A percentile compares a stretch with the other conserved stretches of the same genome.
Evolutionary conservation across 1,140 invertebrate species (phyloP).

Genomic region (Chymomyza costata): DNA sequence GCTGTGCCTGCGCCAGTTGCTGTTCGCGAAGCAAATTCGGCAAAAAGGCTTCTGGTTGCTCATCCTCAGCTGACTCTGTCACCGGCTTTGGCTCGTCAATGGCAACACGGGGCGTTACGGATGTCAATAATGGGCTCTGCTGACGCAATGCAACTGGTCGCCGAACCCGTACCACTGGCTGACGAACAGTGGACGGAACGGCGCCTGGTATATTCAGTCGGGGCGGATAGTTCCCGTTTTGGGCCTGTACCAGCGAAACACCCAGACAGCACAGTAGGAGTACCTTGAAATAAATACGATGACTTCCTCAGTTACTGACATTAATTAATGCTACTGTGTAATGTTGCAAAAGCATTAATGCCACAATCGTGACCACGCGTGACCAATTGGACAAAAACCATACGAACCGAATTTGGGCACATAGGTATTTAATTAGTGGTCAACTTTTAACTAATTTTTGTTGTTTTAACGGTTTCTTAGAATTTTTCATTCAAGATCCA

Average conservation of each 20-base stretch:
- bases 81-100: constrained; percentile 78
- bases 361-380: constrained; percentile 6
- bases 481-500: too few species aligned
- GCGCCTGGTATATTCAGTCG: constrained; percentile 79
- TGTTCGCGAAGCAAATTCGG: constrained; percentile 61
- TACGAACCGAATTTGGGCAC: constrained; percentile 6
- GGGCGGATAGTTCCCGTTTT: constrained; percentile 76
- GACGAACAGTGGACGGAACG: constrained; percentile 70
- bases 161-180: constrained; percentile 74
- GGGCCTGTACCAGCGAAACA: constrained; percentile 59
- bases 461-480: background rate
- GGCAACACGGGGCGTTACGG: constrained; percentile 74
- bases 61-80: constrained; percentile 78
- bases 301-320: too few species aligned
- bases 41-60: constrained; percentile 63
- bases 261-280: too few species aligned
- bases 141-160: constrained; percentile 74
- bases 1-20: constrained; percentile 73
- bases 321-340: too few species aligned
- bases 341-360: constrained; percentile 20
- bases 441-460: background rate
- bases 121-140: constrained; percentile 75
- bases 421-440: constrained; percentile 7
- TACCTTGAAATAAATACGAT: too few species aligned
- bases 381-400: constrained; percentile 17